phyloP scores from a whole-genome alignment of 2,888 invertebrate genomes.

The Lepidocyrtinus sp. region DNA sequence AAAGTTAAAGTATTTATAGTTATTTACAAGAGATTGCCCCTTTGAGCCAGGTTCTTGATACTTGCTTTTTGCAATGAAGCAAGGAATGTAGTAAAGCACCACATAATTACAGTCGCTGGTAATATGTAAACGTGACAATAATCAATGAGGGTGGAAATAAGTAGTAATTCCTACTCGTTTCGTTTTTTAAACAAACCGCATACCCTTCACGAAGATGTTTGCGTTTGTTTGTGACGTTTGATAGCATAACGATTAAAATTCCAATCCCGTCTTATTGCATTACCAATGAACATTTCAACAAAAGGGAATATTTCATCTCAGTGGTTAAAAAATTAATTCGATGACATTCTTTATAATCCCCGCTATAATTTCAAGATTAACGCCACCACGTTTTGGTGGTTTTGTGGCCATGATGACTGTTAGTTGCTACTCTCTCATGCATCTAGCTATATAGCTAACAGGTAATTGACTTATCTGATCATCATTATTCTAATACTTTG shows the following conservation, averaged over 20 bases:
- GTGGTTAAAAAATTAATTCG: no score
- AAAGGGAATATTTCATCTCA: no score
- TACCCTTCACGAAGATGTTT: background rate
- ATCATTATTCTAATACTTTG: no score
- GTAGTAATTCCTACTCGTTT: background rate
- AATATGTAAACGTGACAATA: conserved; percentile 53
- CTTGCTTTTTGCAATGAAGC: background rate
- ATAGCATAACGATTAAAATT: conserved; percentile 10
- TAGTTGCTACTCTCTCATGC: no score
- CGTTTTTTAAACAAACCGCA: background rate
- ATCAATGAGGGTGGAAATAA: conserved; percentile 41
- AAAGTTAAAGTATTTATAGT: no score
- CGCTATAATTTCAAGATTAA: no score
- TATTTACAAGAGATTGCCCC: no score
- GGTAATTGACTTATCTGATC: no score
- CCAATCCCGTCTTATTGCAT: background rate
- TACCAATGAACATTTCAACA: background rate
- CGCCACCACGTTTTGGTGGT: no score
- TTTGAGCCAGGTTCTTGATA: conserved; percentile 15
- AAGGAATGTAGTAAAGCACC: conserved; percentile 20
- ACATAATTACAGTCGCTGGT: conserved; percentile 44
- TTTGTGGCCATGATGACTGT: no score
- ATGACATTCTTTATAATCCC: no score
- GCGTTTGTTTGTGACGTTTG: conserved; percentile 1
- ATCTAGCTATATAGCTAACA: no score